These are phyloP conservation scores for Castor canadensis DNA, from an alignment of 2,113 vertebrate species.

Conservation along the genomic window DNA sequence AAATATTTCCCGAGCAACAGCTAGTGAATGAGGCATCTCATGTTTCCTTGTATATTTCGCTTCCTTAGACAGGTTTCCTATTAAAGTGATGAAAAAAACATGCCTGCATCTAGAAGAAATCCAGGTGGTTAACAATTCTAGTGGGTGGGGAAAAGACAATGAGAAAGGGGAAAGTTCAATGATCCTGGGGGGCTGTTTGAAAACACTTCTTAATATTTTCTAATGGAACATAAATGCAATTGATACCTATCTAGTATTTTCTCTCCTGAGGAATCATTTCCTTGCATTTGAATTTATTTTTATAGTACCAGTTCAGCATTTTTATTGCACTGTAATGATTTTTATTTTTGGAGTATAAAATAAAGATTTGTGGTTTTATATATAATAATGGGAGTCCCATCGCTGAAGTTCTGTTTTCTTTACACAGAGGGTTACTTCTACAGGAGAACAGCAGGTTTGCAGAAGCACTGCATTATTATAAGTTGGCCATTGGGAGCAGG, in stretches of 20 bases:
- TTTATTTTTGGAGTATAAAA: conserved; percentile 59
- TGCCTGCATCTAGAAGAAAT: not conserved
- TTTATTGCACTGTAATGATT: conserved; percentile 41
- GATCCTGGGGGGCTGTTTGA: not conserved
- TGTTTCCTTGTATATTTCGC: not conserved
- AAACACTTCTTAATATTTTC: conserved; percentile 49
- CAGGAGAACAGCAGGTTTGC: conserved; percentile 98
- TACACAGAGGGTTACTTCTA: conserved; percentile 94
- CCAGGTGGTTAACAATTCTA: conserved; percentile 45
- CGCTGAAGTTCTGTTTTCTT: conserved; percentile 20
- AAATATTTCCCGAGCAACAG: not conserved
- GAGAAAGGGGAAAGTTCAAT: not conserved
- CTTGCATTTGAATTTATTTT: conserved; percentile 63
- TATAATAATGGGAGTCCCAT: not conserved
- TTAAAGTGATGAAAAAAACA: not conserved
- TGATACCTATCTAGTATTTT: conserved; percentile 37
- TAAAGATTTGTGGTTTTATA: conserved; percentile 40
- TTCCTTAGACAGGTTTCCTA: not conserved
- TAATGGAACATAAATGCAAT: not conserved
- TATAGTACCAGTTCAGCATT: conserved; percentile 47
- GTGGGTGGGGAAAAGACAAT: not conserved
- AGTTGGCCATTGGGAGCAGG: conserved; percentile 97
- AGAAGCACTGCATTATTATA: conserved; percentile 98
- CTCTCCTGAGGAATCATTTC: conserved; percentile 58
- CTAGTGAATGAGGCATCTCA: not conserved